Conservation (phyloP, 2,888 invertebrate genomes). For the Cryptophagus acutangulus region DNA sequence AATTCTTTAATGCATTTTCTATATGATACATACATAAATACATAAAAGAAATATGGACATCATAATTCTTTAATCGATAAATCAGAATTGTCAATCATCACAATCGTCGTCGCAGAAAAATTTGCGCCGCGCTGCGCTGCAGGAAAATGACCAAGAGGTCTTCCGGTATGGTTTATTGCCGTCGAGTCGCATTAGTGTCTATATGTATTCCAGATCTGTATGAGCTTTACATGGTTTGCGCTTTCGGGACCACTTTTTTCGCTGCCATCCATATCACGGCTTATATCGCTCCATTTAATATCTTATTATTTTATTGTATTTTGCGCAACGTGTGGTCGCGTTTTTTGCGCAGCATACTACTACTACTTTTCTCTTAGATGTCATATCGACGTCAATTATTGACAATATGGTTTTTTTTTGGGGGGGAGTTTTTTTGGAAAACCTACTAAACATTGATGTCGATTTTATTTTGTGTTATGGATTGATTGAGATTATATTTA, state of each 20-base stretch:
- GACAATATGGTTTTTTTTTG: too few relatives aligned
- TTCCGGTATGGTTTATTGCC: background rate
- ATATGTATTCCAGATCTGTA: slow-evolving; percentile 30
- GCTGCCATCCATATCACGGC: slow-evolving; percentile 27
- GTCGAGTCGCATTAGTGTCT: slow-evolving; percentile 9
- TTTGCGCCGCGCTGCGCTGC: too few relatives aligned
- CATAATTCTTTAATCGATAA: slow-evolving; percentile 1
- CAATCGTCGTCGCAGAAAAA: too few relatives aligned
- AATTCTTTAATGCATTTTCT: slow-evolving; percentile 1
- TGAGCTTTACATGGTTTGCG: slow-evolving; percentile 27
- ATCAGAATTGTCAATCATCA: background rate
- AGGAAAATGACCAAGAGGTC: too few relatives aligned
- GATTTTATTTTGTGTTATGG: too few relatives aligned
- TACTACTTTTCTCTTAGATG: too few relatives aligned
- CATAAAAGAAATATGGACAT: slow-evolving; percentile 1
- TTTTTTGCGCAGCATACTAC: slow-evolving; percentile 20
- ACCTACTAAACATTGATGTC: too few relatives aligned
- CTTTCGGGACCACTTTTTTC: slow-evolving; percentile 28
- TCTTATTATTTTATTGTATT: slow-evolving; percentile 37
- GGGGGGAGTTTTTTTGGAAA: too few relatives aligned
- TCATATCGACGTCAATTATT: slow-evolving; percentile 21
- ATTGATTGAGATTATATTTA: too few relatives aligned
- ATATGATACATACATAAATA: too few relatives aligned
- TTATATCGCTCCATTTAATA: slow-evolving; percentile 33
- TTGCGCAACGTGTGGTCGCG: slow-evolving; percentile 33